Base-by-base conservation (phyloP, 1,140 invertebrate genomes). In the Camponotus pennsylvanicus region DNA sequence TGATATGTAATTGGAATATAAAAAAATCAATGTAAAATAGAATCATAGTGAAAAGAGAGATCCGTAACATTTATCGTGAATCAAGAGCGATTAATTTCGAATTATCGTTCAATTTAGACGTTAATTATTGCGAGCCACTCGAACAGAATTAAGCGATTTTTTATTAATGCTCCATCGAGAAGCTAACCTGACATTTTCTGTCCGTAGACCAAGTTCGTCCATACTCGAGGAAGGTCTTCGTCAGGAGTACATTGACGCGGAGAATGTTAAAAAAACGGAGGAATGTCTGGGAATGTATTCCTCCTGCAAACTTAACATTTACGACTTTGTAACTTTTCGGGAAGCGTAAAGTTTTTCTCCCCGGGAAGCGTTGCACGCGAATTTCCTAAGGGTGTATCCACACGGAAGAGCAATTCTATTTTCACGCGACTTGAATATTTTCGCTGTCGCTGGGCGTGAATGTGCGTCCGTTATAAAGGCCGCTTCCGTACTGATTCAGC, bases 261-360 rank as follows among this genome's bases (percentile, higher is more conserved):
- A 92, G 80, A 76, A 73, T 55, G 66, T 70, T 64, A 40, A 86
- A n/a, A 40, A 45, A 57, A 71, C 63, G 37, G 71, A 64, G 71
- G 89, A 94, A 71, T 95, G 93, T 80, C 86, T 79, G 9, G 71
- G 57, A 80, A 91, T 87, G 88, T 94, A 94, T 82, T 83, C 87
- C 27, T 82, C 59, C 42, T 93, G 93, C 86, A 91, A 93, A 15
- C 83, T 94, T 61, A 87, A 86, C 79, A 93, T 94, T 92, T 94
- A 94, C 86, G 93, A 94, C 71, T 92, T 92, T 88, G 92, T 94
- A 87, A 93, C 91, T 80, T 79, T 77, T 37, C 32, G 8, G 32
- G 18, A 59, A 59, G 18, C 9, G 5, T 42, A n/a, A 83, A 83
- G 55, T 83, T 73, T 83, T 83, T 75, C 18, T 73, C n/a, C 18